phyloP scores from a whole-genome alignment of 2,113 vertebrate species.

The Ictidomys tridecemlineatus region DNA sequence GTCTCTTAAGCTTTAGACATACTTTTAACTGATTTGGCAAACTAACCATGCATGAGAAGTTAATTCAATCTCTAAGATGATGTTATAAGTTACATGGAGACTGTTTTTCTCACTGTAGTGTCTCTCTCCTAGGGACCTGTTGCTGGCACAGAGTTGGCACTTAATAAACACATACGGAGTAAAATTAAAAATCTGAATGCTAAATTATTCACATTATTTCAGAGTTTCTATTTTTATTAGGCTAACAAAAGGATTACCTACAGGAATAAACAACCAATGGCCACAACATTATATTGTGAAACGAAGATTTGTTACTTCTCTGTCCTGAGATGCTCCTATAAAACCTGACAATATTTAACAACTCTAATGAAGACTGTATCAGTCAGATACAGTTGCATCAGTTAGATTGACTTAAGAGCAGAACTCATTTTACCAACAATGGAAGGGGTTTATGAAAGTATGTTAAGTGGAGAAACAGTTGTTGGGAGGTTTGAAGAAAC shows the following conservation, averaged over 20 bases:
- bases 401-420: not conserved
- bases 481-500: not conserved
- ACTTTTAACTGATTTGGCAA: constrained; percentile 32
- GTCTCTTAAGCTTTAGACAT: constrained; percentile 41
- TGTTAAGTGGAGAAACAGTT: not conserved
- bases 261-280: not conserved
- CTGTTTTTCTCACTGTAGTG: not conserved
- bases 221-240: constrained; percentile 38
- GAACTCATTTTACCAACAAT: not conserved
- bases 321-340: not conserved
- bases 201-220: constrained; percentile 38
- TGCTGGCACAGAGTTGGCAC: not conserved
- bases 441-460: not conserved
- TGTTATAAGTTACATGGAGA: not conserved
- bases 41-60: not conserved
- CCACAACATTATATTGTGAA: constrained; percentile 38
- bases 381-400: not conserved
- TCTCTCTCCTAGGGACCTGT: not conserved
- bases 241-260: constrained; percentile 11
- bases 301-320: constrained; percentile 19
- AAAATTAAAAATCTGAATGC: not conserved
- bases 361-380: not conserved
- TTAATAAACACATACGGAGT: not conserved
- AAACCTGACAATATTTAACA: constrained; percentile 33
- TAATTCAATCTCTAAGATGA: not conserved